Evolutionary conservation across 1,140 invertebrate species (phyloP).

Genomic region (Caenorhabditis latens): DNA sequence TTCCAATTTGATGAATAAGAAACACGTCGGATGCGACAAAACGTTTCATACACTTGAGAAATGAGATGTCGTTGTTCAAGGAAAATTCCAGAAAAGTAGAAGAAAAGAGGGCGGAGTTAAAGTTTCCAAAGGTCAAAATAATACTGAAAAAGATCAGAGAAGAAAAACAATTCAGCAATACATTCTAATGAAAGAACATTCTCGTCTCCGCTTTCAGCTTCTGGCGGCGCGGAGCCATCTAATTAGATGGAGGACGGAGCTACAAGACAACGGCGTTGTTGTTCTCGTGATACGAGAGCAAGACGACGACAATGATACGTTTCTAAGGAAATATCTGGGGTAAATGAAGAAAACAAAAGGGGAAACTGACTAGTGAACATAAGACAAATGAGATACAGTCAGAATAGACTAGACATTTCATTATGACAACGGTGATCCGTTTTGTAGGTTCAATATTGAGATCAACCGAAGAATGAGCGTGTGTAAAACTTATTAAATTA

Average conservation of each 20-base stretch:
- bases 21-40: not conserved
- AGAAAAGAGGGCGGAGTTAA: not conserved
- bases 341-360: not conserved
- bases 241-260: not conserved
- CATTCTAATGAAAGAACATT: constrained; percentile 11
- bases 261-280: not conserved
- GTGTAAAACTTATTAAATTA: too few relatives aligned
- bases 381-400: not conserved
- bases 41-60: not conserved
- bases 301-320: constrained; percentile 7
- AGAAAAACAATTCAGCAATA: not conserved
- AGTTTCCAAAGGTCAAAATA: not conserved
- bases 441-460: too few relatives aligned
- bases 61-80: not conserved
- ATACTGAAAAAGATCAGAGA: not conserved
- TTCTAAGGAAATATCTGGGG: constrained; percentile 4
- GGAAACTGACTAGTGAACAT: not conserved
- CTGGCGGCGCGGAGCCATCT: not conserved
- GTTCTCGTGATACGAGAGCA: constrained; percentile 20
- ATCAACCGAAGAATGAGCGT: too few relatives aligned
- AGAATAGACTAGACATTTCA: not conserved
- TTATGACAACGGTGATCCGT: too few relatives aligned
- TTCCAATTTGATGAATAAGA: constrained; percentile 16
- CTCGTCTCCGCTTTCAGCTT: constrained; percentile 14
- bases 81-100: not conserved